Base-by-base conservation (phyloP, 2,888 invertebrate genomes). In the Stomorhina lunata region DNA sequence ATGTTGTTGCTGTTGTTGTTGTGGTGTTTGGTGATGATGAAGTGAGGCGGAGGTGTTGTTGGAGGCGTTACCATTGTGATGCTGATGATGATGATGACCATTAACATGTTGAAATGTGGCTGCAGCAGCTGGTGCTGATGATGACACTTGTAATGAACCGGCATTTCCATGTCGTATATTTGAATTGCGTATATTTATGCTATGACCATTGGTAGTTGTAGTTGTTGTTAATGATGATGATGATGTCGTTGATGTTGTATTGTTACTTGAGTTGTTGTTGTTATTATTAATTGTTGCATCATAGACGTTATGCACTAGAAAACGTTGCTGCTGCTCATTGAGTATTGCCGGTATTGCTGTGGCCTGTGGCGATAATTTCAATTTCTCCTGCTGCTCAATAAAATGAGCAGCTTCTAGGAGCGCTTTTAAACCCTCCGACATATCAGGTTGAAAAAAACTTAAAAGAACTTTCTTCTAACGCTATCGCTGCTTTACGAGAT, bases 381-480 rank as follows among this genome's bases (percentile, higher is more conserved):
- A 84, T 85, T 88, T 85, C 85, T 90, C 90, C 84, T 89, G 89
- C 87, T 88, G 87, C 87, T 90, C 91, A 86, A 91, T 68, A 84
- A 75, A 90, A 68, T 88, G 84, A 87, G 91, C 91, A 87, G 91
- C 91, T 86, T 88, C 84, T 63, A 90, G 84, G 84, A 91, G 88
- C 85, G 86, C 84, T 79, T 86, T 87, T 84, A 91, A 86, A 80
- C 86, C 87, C 84, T 83, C 85, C 85, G 87, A 87, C 90, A 90
- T 90, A 88, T 87, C 89, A 85, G 79, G 59, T 59, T 79, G 59
- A 61, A 55, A 77, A 72, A 66, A 66, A 48, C 45, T 68, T 40
- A 32, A 27, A 59, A 55, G 45, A 81, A 81, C 73, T 71, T 50
- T 69, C 43, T 55, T 78, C 61, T 65, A 27, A n/a, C n/a, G n/a